Evolutionary conservation across 2,797 vertebrate genomes (phyloP), one percentile per base, ranked within the genome.

Genomic region (Cheirogaleus major): DNA sequence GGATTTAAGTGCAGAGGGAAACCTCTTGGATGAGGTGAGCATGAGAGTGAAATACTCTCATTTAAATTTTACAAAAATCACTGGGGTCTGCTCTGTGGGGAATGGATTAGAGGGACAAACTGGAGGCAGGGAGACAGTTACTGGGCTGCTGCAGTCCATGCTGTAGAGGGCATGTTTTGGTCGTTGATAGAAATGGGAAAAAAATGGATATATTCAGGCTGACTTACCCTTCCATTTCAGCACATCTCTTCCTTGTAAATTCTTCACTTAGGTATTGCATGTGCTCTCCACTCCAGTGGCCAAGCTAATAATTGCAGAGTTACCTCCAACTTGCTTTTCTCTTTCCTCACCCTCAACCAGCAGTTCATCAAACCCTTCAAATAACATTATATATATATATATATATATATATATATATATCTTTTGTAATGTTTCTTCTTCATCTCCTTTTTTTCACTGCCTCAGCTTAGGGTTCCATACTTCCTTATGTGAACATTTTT

Each of bases 1-100:
- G 32, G 25, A 27, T 96, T 83, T 81, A 87, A 91, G 18, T 82
- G 20, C 41, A 61, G n/a, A 69, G 50, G 43, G 23, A 32, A 92
- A 69, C 20, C 3, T 70, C n/a, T 69, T 69, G 4, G 50, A 10
- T 76, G 38, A 61, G 22, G 81, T 89, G 70, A 76, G 5, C 4
- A 0, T 35, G 52, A 85, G 11, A 48, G 4, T 65, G 41, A 89
- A 65, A 78, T 82, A 35, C 43, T 52, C 67, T 72, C 30, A 70
- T 55, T 65, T 83, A 61, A 45, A 43, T 73, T 96, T 95, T 87
- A 38, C 7, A 43, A 50, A 38, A 12, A 6, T 67, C 1, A n/a
- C 63, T 69, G 27, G 4, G 61, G 22, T n/a, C 20, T 48, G 1
- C 67, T 52, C 23, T 73, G 6, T 91, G 45, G 45, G 88, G 50